Evolutionary conservation across 2,113 vertebrate species (phyloP).

Genomic region (Ardeotis arabs): DNA sequence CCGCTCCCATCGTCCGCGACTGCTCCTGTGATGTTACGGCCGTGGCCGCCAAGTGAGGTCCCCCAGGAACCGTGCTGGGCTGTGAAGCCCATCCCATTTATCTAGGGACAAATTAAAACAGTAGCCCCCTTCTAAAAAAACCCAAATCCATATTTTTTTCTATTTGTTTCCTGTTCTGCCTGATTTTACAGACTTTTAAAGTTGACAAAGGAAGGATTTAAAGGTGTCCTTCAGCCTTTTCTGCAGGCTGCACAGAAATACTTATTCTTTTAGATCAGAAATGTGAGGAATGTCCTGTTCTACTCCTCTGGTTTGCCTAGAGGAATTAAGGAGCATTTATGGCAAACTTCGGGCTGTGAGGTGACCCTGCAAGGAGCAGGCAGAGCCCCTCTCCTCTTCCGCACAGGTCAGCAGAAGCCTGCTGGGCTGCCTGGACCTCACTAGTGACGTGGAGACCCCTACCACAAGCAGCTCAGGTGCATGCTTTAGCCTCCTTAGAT

Average conservation of each 20-base stretch:
- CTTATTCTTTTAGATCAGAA: not conserved
- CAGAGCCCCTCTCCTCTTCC: not conserved
- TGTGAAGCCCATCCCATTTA: not conserved
- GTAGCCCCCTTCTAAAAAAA: not conserved
- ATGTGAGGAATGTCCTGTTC: not conserved
- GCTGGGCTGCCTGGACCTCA: fast-evolving
- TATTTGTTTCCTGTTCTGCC: not conserved
- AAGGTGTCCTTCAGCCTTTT: not conserved
- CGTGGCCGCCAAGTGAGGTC: not conserved
- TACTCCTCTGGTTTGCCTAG: not conserved
- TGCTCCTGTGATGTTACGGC: not conserved
- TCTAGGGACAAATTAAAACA: not conserved
- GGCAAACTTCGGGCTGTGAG: not conserved
- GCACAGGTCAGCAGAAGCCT: not conserved
- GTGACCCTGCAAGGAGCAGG: fast-evolving
- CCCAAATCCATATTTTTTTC: not conserved
- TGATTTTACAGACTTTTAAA: not conserved
- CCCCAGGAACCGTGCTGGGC: not conserved
- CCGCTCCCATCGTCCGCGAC: fast-evolving
- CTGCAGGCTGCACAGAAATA: not conserved
- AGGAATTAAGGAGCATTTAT: not conserved
- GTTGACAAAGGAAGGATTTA: not conserved
- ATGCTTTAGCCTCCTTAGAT: fast-evolving
- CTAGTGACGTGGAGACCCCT: fast-evolving
- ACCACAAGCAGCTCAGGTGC: not conserved